phyloP scores from a whole-genome alignment of 2,888 invertebrate genomes.

The Philhelius pedissequus region DNA sequence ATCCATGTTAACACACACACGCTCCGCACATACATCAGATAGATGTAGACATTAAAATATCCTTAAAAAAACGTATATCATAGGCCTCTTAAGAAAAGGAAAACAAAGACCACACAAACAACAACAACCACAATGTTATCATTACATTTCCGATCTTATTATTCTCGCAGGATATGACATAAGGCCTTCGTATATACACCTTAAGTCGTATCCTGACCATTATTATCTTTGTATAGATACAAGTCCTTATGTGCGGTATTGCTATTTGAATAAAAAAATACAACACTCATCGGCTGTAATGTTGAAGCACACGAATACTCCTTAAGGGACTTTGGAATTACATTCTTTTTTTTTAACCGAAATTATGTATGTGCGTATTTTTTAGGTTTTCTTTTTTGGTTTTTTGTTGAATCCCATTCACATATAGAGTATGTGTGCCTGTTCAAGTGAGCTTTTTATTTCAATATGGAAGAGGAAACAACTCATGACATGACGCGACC shows the following conservation, averaged over 20 bases:
- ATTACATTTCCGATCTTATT: slow-evolving; percentile 65
- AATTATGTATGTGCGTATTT: neutral
- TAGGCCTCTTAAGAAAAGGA: slow-evolving; percentile 15
- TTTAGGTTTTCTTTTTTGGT: neutral
- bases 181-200: slow-evolving; percentile 28
- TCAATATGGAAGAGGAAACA: neutral
- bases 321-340: slow-evolving; percentile 40
- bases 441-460: neutral
- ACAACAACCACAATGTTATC: slow-evolving; percentile 44
- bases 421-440: neutral
- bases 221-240: slow-evolving; percentile 40
- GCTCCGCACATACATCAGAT: slow-evolving; percentile 1
- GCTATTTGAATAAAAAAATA: slow-evolving; percentile 62
- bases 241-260: slow-evolving; percentile 46
- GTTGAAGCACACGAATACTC: slow-evolving; percentile 9
- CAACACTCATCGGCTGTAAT: slow-evolving; percentile 36
- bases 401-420: slow-evolving; percentile 1
- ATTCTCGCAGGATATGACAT: slow-evolving; percentile 42
- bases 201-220: slow-evolving; percentile 49
- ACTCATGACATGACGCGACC: slow-evolving; percentile 23
- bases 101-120: neutral
- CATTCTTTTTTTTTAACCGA: slow-evolving; percentile 13
- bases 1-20: slow-evolving; percentile 6
- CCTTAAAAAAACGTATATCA: slow-evolving; percentile 29
- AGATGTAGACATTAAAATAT: neutral